Evolutionary conservation across 2,113 vertebrate genomes (phyloP), one percentile per base, ranked within the genome.

Genomic region (Hyperoodon ampullatus): DNA sequence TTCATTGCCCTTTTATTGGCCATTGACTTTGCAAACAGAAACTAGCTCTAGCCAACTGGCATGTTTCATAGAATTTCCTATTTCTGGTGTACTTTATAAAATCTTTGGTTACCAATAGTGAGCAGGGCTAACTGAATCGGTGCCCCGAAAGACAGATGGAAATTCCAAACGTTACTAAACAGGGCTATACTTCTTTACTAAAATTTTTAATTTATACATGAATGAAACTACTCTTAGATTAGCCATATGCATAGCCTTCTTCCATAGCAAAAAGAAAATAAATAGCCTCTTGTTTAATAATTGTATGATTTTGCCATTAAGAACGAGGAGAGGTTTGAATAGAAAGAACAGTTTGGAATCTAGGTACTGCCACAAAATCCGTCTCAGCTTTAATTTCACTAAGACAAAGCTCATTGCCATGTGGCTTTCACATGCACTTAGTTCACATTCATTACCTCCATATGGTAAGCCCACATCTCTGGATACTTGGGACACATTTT

Each of bases 1-100:
- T 94, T 92, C 84, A 95, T 92, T 92, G 58, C 33, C 66, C 44
- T 50, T 93, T 80, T 93, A 90, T 95, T 95, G 72, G 77, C 3
- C 63, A 87, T 42, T 94, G 85, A 68, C 66, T 95, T 93, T 90
- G 83, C 13, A 83, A 86, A 93, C 24, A 89, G 75, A 85, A 93
- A 24, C 24, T 80, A n/a, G n/a, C 28, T 58, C 13, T 53, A 70
- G 58, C 63, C 78, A 92, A 83, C 12, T 89, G 47, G 6, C 26
- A 42, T 35, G 23, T 82, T 80, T 72, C 42, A 84, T 60, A 47
- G 26, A 30, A 18, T 63, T 95, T 90, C 35, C 19, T 68, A 2
- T 15, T 9, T 74, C 90, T 58, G 30, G 10, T 78, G 15, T 63
- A 33, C 72, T 68, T 74, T 89, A 50, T 61, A 85, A 84, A 82